These are phyloP conservation scores for Falco peregrinus DNA, from an alignment of 2,797 vertebrate species.

Conservation along the genomic window DNA sequence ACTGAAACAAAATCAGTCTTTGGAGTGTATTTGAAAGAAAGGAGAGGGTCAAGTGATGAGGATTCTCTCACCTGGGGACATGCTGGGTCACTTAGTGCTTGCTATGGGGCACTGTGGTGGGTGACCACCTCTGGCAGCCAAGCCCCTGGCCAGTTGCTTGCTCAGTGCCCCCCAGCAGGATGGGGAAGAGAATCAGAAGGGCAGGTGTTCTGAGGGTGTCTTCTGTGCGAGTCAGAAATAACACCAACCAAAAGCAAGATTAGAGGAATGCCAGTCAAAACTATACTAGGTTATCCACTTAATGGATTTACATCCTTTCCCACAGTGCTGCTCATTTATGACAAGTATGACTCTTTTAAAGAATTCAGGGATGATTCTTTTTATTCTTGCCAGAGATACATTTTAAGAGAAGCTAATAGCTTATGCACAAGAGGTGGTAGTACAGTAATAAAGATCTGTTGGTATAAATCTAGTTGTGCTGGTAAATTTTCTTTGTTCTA, in stretches of 20 bases:
- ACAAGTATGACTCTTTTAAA: background rate
- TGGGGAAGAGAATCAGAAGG: background rate
- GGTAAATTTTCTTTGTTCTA: background rate
- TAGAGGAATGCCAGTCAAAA: background rate
- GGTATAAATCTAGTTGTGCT: background rate
- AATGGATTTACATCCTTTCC: background rate
- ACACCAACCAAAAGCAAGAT: background rate
- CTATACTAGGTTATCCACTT: background rate
- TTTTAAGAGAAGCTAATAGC: background rate
- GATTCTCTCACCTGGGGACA: background rate
- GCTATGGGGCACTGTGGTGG: background rate
- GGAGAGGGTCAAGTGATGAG: accelerated
- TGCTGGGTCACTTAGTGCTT: background rate
- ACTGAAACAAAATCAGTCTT: background rate
- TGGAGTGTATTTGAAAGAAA: background rate
- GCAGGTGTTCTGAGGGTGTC: background rate
- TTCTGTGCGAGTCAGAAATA: background rate
- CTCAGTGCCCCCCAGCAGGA: accelerated
- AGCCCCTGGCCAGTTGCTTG: accelerated
- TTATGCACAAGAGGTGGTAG: background rate
- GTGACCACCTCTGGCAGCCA: background rate
- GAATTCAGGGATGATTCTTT: background rate
- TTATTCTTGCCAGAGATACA: background rate
- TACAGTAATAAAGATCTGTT: background rate
- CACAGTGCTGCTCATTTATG: background rate